Base-by-base conservation (phyloP, 2,888 invertebrate genomes). In the Cantharis rustica region DNA sequence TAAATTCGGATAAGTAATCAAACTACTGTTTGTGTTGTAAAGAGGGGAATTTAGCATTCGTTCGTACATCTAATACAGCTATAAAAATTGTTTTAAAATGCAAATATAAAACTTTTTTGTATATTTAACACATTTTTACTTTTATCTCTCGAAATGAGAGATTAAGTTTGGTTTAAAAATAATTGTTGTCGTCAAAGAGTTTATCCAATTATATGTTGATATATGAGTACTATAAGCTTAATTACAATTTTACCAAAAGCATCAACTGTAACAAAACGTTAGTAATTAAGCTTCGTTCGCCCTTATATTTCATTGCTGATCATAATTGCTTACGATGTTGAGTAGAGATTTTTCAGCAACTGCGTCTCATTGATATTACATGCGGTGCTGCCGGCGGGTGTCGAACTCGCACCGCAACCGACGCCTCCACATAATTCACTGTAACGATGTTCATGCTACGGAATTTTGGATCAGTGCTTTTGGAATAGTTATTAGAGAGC, bases 281-380 rank as follows among this genome's bases (percentile, higher is more conserved):
- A 66, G 75, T 64, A 75, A 75, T 75, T 75, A 75, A 66, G 75
- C 61, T 66, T 15, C 61, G 75, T 68, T 73, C 69, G 66, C 70
- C 69, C 66, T 69, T 75, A 75, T 75, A 75, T 75, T 75, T 70
- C 68, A 75, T 64, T 75, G 75, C 13, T 61, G 75, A 71, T 71
- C 71, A 71, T 75, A 75, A 75, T 75, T 75, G 75, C 71, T 66
- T 15, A 63, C 75, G 75, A 75, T 71, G 71, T 61, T 71, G 75
- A 26, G 71, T 61, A 61, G 75, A 75, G 75, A 75, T 75, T 75
- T 75, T 75, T 75, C 71, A 75, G 61, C 71, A 71, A 74, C 71
- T 71, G 73, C 69, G 76, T 80, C 79, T 81, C 80, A 81, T 80
- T 80, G 81, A 81, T 81, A 81, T 81, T 81, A 76, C 81, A 81